A percentile compares a stretch with the other conserved stretches of the same genome.
Evolutionary conservation across 2,113 vertebrate genomes (phyloP).

Genomic region (Chelonoidis abingdonii): DNA sequence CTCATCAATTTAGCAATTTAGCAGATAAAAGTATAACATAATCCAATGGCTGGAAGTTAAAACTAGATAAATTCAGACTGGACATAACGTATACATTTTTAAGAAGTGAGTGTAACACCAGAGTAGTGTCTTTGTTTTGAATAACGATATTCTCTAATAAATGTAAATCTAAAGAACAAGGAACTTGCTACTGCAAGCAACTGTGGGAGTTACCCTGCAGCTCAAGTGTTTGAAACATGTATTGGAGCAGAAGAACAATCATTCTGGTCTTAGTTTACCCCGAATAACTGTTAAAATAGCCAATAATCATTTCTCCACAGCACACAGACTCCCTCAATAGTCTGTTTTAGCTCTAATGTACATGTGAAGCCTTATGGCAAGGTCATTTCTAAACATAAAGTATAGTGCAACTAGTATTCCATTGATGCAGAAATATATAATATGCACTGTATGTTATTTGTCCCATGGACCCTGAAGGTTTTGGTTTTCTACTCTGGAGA

Average conservation of each 20-base stretch:
- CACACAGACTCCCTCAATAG: not conserved
- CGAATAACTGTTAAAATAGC: not conserved
- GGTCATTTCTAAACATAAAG: not conserved
- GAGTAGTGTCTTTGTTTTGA: not conserved
- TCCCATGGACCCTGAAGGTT: not conserved
- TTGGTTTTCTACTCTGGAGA: not conserved
- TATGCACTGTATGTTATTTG: not conserved
- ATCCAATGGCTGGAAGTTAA: no score
- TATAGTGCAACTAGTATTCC: constrained; percentile 1
- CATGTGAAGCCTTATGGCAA: not conserved
- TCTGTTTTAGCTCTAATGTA: not conserved
- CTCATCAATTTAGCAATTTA: no score
- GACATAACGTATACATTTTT: not conserved
- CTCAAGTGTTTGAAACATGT: not conserved
- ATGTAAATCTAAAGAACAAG: not conserved
- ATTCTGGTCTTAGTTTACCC: not conserved
- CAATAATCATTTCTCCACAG: not conserved
- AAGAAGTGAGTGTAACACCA: not conserved
- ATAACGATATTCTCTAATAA: not conserved
- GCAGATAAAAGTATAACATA: no score
- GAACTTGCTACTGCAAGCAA: not conserved
- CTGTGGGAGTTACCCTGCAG: not conserved
- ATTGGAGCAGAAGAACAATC: fast-evolving
- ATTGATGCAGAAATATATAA: not conserved
- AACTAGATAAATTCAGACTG: no score